Evolutionary conservation across 2,113 vertebrate genomes (phyloP).

Genomic region (Gallinago media): DNA sequence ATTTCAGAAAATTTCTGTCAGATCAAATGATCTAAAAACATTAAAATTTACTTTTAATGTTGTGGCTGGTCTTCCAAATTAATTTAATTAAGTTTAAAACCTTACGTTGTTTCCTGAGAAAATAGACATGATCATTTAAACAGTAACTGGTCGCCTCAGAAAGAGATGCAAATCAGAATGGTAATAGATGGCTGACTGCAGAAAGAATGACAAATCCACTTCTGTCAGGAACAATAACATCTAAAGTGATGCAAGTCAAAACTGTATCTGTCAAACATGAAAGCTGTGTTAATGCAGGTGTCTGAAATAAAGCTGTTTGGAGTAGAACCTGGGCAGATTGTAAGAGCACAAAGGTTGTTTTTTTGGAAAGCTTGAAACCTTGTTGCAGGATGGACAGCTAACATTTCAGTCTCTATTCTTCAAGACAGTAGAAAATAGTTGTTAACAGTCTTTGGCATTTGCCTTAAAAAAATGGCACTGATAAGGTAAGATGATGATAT

Average conservation of each 20-base stretch:
- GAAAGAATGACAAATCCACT: neutral
- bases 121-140: neutral
- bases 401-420: neutral
- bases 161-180: neutral
- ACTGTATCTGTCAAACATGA: neutral
- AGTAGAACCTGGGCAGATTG: neutral
- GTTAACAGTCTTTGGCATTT: neutral
- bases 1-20: conserved; percentile 21
- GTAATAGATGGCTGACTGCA: neutral
- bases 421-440: neutral
- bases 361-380: neutral
- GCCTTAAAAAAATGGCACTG: neutral
- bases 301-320: neutral
- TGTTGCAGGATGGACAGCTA: neutral
- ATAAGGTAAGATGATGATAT: neutral
- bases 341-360: neutral
- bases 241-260: neutral
- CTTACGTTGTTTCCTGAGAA: neutral
- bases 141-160: neutral
- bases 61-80: conserved; percentile 1
- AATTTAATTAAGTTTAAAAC: neutral
- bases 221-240: neutral
- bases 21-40: conserved; percentile 30
- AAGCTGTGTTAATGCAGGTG: neutral
- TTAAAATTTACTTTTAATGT: conserved; percentile 48